A percentile compares a stretch with the other conserved stretches of the same genome.
Evolutionary conservation across 1,140 invertebrate species (phyloP).

Genomic region (Eubasilissa regina): DNA sequence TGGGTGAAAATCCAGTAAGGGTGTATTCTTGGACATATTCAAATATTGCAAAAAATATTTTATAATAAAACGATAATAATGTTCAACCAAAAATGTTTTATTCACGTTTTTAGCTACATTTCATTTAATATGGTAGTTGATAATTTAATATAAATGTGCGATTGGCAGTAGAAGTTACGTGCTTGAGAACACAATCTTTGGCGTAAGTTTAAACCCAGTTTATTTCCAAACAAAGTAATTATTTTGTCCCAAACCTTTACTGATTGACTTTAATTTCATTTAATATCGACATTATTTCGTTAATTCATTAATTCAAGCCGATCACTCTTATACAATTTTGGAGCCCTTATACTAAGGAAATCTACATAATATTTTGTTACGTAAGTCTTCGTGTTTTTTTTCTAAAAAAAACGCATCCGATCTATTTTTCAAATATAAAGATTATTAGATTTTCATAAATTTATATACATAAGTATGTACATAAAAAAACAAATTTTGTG

Average conservation of each 20-base stretch:
- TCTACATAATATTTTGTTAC: slow-evolving; percentile 50
- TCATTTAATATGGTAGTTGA: slow-evolving; percentile 56
- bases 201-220: slow-evolving; percentile 51
- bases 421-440: slow-evolving; percentile 2
- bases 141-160: slow-evolving; percentile 59
- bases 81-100: slow-evolving; percentile 60
- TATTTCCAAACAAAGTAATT: slow-evolving; percentile 25
- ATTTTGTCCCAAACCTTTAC: slow-evolving; percentile 2
- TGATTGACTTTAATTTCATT: slow-evolving; percentile 11
- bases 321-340: slow-evolving; percentile 46
- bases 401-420: slow-evolving; percentile 30
- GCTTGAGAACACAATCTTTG: slow-evolving; percentile 60
- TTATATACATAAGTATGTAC: slow-evolving; percentile 30
- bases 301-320: slow-evolving; percentile 40
- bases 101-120: slow-evolving; percentile 58
- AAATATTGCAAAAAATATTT: not conserved
- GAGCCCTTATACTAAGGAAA: slow-evolving; percentile 55
- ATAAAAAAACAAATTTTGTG: not conserved
- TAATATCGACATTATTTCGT: slow-evolving; percentile 40
- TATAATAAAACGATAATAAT: slow-evolving; percentile 13
- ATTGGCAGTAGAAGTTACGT: slow-evolving; percentile 59
- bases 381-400: slow-evolving; percentile 51
- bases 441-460: slow-evolving; percentile 18
- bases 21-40: too few species aligned
- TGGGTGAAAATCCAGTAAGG: too few species aligned